phyloP scores from a whole-genome alignment of 2,113 vertebrate species.

The Rattus rattus region DNA sequence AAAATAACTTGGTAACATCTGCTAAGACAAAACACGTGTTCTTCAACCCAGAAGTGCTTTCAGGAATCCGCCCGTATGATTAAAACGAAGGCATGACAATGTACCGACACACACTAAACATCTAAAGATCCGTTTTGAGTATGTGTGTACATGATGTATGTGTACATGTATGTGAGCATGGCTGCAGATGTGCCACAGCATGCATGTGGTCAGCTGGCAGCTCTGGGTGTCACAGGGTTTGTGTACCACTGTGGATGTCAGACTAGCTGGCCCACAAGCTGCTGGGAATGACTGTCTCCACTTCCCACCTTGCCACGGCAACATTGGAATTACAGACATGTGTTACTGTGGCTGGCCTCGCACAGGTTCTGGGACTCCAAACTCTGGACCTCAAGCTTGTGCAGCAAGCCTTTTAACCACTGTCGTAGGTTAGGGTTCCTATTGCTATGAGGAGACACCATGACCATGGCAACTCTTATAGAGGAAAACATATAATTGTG shows the following conservation, averaged over 20 bases:
- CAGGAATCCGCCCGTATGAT: not conserved
- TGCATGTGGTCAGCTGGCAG: not conserved
- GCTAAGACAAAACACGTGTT: not conserved
- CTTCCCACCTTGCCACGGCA: not conserved
- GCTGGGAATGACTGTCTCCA: not conserved
- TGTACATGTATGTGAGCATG: not conserved
- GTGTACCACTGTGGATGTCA: not conserved
- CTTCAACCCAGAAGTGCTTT: not conserved
- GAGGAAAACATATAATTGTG: not conserved
- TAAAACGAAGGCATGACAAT: not conserved
- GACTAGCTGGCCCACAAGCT: not conserved
- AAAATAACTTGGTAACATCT: not conserved
- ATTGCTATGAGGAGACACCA: not conserved
- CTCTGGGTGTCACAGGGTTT: not conserved
- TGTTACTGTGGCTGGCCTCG: not conserved
- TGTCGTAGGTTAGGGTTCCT: not conserved
- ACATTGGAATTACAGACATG: not conserved
- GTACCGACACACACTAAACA: not conserved
- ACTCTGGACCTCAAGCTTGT: not conserved
- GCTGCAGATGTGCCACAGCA: not conserved
- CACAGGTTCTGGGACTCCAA: not conserved
- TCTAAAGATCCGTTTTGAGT: not conserved
- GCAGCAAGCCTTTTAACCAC: not conserved
- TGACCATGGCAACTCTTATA: not conserved
- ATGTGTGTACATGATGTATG: not conserved